Conservation (phyloP, 1,140 invertebrate species). For the Caenorhabditis remanei region DNA sequence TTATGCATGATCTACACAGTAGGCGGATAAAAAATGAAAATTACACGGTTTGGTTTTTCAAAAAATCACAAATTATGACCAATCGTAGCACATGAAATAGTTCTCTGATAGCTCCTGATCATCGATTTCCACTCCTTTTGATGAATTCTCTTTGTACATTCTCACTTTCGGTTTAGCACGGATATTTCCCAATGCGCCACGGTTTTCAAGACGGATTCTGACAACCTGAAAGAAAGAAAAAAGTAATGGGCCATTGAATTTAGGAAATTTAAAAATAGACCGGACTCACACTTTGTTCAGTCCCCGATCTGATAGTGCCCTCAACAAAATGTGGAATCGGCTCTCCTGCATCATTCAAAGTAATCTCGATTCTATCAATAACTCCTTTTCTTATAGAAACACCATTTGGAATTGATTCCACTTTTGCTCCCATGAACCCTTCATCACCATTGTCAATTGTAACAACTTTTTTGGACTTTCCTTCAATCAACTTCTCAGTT, state of each 20-base stretch:
- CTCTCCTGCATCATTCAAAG: background rate
- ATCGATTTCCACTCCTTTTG: slow-evolving; percentile 38
- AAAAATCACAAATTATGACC: slow-evolving; percentile 36
- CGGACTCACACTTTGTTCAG: slow-evolving; percentile 13
- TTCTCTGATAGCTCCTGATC: slow-evolving; percentile 41
- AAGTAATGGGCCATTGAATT: background rate
- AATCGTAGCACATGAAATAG: slow-evolving; percentile 48
- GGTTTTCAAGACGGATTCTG: slow-evolving; percentile 32
- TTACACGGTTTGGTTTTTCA: slow-evolving; percentile 8
- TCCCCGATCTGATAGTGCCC: background rate
- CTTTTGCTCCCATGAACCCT: slow-evolving; percentile 33
- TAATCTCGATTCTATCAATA: slow-evolving; percentile 41
- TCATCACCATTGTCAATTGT: slow-evolving; percentile 45
- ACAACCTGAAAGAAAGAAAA: background rate
- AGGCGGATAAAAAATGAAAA: background rate
- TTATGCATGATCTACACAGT: slow-evolving; percentile 28
- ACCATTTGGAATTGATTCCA: slow-evolving; percentile 25
- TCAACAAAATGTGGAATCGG: slow-evolving; percentile 37
- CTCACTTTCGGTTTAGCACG: slow-evolving; percentile 23
- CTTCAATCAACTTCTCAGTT: slow-evolving; percentile 11
- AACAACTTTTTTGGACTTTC: slow-evolving; percentile 18
- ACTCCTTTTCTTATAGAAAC: slow-evolving; percentile 29
- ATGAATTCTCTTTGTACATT: slow-evolving; percentile 41
- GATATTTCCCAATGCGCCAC: background rate
- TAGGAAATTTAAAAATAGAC: background rate